These are phyloP conservation scores for Mesocentrotus franciscanus DNA, from an alignment of 53 echinoderm and acorn worm species.

Conservation along the genomic window DNA sequence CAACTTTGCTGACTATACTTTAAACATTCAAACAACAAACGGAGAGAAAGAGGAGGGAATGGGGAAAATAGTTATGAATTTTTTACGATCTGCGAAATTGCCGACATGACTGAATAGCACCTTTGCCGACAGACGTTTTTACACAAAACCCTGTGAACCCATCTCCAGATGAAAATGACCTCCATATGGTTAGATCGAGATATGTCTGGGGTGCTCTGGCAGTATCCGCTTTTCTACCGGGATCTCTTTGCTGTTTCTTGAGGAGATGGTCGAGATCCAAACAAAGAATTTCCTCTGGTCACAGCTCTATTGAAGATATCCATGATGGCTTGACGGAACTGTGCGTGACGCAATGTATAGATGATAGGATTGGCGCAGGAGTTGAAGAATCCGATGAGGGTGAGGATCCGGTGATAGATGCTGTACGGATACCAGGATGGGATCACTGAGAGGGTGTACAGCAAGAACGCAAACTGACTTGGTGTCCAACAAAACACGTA, in stretches of 20 bases:
- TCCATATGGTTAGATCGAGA: not conserved
- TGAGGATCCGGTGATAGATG: not conserved
- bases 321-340: slow-evolving; percentile 14
- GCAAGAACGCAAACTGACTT: not conserved
- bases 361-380: slow-evolving; percentile 52
- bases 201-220: not conserved
- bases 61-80: too few species aligned
- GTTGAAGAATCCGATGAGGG: slow-evolving; percentile 32
- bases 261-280: not conserved
- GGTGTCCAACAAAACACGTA: slow-evolving; percentile 24
- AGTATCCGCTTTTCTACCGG: not conserved
- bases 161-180: too few species aligned
- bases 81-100: too few species aligned
- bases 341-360: not conserved
- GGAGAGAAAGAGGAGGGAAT: too few species aligned
- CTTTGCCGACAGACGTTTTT: too few species aligned
- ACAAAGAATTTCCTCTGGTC: not conserved
- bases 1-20: too few species aligned
- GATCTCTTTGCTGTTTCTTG: not conserved
- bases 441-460: not conserved
- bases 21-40: too few species aligned
- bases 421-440: slow-evolving; percentile 5
- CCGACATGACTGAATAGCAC: too few species aligned
- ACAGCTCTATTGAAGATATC: slow-evolving; percentile 10
- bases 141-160: too few species aligned